Conservation (phyloP, 2,113 vertebrate genomes). For the Chloropsis cyanopogon region DNA sequence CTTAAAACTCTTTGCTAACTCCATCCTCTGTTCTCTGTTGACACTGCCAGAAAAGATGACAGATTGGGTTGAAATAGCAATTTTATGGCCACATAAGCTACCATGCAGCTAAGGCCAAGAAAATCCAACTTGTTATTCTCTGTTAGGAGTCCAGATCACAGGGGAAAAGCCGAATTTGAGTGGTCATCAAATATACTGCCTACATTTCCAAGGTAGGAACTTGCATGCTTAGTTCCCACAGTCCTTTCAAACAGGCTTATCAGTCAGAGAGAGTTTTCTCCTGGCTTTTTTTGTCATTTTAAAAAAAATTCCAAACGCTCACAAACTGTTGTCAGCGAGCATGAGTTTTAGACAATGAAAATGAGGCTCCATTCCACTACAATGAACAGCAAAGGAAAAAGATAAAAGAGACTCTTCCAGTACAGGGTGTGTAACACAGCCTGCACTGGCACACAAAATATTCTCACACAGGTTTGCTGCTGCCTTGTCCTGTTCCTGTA, state of each 20-base stretch:
- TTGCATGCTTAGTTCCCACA: neutral
- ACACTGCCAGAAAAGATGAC: neutral
- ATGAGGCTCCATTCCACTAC: neutral
- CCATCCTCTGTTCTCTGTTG: neutral
- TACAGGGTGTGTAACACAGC: neutral
- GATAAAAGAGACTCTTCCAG: neutral
- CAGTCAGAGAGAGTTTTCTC: neutral
- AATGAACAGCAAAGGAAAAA: neutral
- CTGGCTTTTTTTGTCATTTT: neutral
- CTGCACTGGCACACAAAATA: neutral
- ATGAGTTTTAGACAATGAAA: neutral
- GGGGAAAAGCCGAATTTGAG: neutral
- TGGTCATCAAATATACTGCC: neutral
- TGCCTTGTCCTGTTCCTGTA: neutral
- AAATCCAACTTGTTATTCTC: neutral
- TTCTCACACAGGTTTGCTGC: neutral
- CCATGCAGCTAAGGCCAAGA: neutral
- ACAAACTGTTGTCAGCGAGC: neutral
- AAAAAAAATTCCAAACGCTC: neutral
- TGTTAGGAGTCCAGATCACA: neutral
- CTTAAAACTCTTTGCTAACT: neutral
- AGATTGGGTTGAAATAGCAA: neutral
- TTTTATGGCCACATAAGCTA: neutral
- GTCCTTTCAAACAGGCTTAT: neutral
- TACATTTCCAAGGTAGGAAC: neutral